Evolutionary conservation across 2,113 vertebrate genomes (phyloP), one percentile per base, ranked within the genome.

Genomic region (Aldabrachelys gigantea): DNA sequence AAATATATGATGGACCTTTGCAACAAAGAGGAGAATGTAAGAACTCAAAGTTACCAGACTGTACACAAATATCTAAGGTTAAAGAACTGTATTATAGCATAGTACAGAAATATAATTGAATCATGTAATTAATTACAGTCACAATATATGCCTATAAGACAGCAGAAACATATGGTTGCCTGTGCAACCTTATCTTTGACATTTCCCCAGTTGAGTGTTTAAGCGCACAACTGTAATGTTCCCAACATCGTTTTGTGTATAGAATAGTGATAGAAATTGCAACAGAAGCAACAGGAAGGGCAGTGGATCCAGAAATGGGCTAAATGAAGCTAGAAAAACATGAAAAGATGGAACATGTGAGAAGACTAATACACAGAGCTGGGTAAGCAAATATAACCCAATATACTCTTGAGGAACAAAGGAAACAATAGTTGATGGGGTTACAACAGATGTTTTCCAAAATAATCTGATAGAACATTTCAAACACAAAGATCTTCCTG

Each of bases 401-500:
- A 91, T 95, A 95, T 91, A 91, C 95, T 96, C 97, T 41, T 93
- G 95, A 96, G 96, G 94, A 97, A 95, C 89, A 97, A 96, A 95
- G 91, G 91, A 95, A 96, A 94, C 94, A 89, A 88, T 94, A 95
- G 91, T 95, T 95, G 96, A 97, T 97, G 95, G 96, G 95, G 94
- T 96, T 96, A 96, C 96, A 97, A 96, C 96, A 97, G 97, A 96
- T 97, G 96, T 97, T 96, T 82, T 96, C 93, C 7, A 53, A 96
- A 92, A 92, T 93, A 90, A 85, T 94, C 89, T 93, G 87, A 92
- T 4, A 2, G 93, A 96, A 88, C 89, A 76, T 97, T 96, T 97
- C 81, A 96, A 97, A 95, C 85, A 97, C 96, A 96, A 97, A 97
- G 96, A 95, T 92, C 69, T 97, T 97, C 96, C 96, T 97, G 95